phyloP scores from a whole-genome alignment of 2,113 vertebrate species.

The Pelmatolapia mariae region DNA sequence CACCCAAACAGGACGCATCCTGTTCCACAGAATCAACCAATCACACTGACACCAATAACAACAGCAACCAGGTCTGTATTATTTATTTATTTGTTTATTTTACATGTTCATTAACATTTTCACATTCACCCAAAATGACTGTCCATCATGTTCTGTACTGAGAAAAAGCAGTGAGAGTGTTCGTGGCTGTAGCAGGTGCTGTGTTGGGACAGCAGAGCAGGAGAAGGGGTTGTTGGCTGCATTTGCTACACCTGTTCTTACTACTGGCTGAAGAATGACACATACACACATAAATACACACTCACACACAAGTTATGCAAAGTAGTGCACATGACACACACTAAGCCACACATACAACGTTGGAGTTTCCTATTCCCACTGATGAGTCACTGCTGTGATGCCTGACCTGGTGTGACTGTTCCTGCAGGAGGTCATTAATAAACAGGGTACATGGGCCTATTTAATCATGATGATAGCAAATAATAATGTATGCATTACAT shows the following conservation, averaged over 20 bases:
- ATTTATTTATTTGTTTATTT: not conserved
- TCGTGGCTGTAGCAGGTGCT: conserved; percentile 18
- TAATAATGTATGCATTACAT: not conserved
- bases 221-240: not conserved
- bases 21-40: not conserved
- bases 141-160: not conserved
- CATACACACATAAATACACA: not conserved
- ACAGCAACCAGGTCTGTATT: conserved; percentile 48
- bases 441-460: not conserved
- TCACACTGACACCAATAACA: conserved; percentile 37
- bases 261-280: not conserved
- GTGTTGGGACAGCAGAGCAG: not conserved
- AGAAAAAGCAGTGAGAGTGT: not conserved
- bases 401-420: conserved; percentile 14
- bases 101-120: not conserved
- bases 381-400: not conserved
- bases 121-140: not conserved
- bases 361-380: not conserved
- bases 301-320: not conserved
- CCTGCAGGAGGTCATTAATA: not conserved
- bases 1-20: not conserved
- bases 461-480: not conserved
- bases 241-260: conserved; percentile 39
- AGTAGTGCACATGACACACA: not conserved
- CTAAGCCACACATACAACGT: not conserved